Evolutionary conservation across 2,797 vertebrate species (phyloP), one percentile per base, ranked within the genome.

Genomic region (Schizopygopsis pylzovi): DNA sequence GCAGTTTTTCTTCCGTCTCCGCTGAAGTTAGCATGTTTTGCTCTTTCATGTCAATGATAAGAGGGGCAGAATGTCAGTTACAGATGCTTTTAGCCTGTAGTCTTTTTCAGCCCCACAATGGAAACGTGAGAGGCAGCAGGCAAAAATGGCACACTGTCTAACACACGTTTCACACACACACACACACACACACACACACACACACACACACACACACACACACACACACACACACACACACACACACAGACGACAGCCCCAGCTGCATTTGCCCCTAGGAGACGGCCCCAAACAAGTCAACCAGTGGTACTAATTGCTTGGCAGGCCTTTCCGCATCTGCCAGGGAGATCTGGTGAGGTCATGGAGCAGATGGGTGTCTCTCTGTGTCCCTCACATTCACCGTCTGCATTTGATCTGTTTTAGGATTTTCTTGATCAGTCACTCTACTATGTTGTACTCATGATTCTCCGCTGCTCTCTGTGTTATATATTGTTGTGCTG

Each of bases 231-330:
- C 80, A 76, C 79, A 70, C 76, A 54, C 80, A 76, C 33, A 67
- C 73, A 45, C 80, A 76, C 79, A 67, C 41, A 45, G n/a, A n/a
- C n/a, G 54, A 65, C 43, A 65, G 59, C 78, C 13, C 90, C 88
- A 90, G 89, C 91, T 92, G 91, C 88, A 90, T 81, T 90, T 93
- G 90, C 93, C 92, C 88, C 88, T 89, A 89, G 90, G 90, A 90
- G 92, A 92, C 90, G 89, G 90, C 91, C 92, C 93, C 93, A 92
- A 93, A 94, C 93, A 94, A 93, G 93, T 94, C 93, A 94, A 93
- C 86, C 90, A 90, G 90, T 90, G 91, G 90, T 93, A 88, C 94
- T 95, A 95, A 95, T 95, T 95, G 94, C 92, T 93, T 93, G 93
- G 94, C 93, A 93, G 93, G 86, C 91, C 91, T 91, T 90, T 87